Evolutionary conservation across 2,888 invertebrate genomes (phyloP), one percentile per base, ranked within the genome.

Genomic region (Keiferia lycopersicella): DNA sequence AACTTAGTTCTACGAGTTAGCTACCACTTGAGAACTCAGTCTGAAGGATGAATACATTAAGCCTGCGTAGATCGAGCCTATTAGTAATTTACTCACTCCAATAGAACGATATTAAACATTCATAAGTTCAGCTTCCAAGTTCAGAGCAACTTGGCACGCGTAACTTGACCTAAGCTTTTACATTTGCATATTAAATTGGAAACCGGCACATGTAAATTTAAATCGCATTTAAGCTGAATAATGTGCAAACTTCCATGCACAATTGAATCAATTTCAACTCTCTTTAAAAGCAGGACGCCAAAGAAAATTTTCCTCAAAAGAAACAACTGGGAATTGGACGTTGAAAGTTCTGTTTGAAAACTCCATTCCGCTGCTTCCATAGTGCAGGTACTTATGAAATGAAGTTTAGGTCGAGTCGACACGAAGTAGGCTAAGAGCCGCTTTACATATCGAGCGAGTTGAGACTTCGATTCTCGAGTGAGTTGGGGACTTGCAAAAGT

Each of bases 11-110:
- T 45, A 7, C n/a, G 8, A 45, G 45, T 45, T 45, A 16, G 45
- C 4, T 16, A 6, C 45, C 56, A 30, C 34, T 14, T 16, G 56
- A 14, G 50, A 67, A 65, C 61, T 64, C 65, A 65, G 72, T 66
- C 71, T 68, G 6, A 34, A 34, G 34, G 34, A 80, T 83, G 80
- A 83, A 83, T 80, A 79, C 75, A 73, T 76, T 83, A 76, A 72
- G 74, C 70, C 68, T 45, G 73, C 61, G 73, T 73, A 69, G 75
- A 79, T 76, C 78, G 73, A 66, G 75, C 77, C 78, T 80, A 81
- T 82, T 82, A 79, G 75, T 67, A 71, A 69, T 69, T 71, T 71
- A 74, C 67, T 26, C 65, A 68, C 71, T 66, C 68, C 68, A 67
- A 66, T 70, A 68, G 66, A 69, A 69, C 62, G 69, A 2, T 72